Conservation (phyloP, 2,797 vertebrate genomes). For the Pseudochaenichthys georgianus region DNA sequence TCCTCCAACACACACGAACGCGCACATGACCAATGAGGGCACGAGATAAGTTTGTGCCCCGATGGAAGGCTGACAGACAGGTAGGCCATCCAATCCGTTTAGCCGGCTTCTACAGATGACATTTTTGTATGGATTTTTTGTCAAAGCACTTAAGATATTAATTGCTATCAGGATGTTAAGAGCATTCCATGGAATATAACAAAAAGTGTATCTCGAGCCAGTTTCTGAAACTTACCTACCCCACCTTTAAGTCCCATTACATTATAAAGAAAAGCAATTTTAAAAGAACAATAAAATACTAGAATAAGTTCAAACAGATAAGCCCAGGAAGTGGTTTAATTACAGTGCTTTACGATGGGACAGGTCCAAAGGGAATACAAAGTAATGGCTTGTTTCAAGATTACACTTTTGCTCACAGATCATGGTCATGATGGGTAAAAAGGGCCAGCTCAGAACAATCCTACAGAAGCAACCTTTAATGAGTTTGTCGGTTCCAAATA, state of each 20-base stretch:
- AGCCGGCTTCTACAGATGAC: too few species aligned
- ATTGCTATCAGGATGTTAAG: too few species aligned
- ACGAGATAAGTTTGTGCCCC: too few species aligned
- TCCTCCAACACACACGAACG: too few species aligned
- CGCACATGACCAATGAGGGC: too few species aligned
- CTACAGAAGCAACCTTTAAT: background rate
- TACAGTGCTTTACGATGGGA: slow-evolving; percentile 2
- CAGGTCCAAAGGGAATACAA: background rate
- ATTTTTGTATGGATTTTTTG: too few species aligned
- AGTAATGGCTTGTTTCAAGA: background rate
- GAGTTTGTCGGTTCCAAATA: background rate
- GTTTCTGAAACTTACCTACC: too few species aligned
- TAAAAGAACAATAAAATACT: background rate
- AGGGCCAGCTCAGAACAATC: background rate
- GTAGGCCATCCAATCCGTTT: too few species aligned
- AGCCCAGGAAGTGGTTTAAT: slow-evolving; percentile 13
- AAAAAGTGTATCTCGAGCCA: too few species aligned
- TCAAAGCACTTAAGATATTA: too few species aligned
- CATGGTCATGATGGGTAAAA: background rate
- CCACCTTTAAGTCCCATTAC: background rate
- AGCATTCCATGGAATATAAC: too few species aligned
- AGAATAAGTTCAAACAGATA: background rate
- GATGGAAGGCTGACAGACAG: too few species aligned
- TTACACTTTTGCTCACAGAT: background rate
- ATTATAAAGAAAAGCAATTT: background rate